phyloP scores from a whole-genome alignment of 2,888 invertebrate genomes.

The Oligia strigilis region DNA sequence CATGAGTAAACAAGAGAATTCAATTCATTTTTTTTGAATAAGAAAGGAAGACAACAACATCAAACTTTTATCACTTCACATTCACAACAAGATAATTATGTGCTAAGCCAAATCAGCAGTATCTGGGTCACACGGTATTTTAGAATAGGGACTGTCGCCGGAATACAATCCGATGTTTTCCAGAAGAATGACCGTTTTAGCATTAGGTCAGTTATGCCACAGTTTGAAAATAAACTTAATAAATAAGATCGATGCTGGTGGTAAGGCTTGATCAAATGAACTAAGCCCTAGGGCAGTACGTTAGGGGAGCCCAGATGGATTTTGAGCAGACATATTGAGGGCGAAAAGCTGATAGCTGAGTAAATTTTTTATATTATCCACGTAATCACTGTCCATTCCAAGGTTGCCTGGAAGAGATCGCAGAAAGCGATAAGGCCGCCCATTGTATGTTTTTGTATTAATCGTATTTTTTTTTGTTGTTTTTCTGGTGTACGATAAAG shows the following conservation, averaged over 20 bases:
- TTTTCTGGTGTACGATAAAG: too few species aligned
- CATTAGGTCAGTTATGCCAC: slow-evolving; percentile 3
- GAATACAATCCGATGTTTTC: slow-evolving; percentile 34
- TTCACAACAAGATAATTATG: slow-evolving; percentile 10
- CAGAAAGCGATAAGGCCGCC: too few species aligned
- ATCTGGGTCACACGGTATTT: slow-evolving; percentile 58
- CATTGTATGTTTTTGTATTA: too few species aligned
- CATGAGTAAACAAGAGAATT: background rate
- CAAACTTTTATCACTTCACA: background rate
- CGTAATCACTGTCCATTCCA: too few species aligned
- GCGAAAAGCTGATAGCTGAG: background rate
- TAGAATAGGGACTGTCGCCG: slow-evolving; percentile 45
- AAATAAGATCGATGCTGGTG: too few species aligned
- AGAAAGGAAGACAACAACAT: background rate
- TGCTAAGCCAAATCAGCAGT: slow-evolving; percentile 17
- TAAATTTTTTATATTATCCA: too few species aligned
- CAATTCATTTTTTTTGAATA: background rate
- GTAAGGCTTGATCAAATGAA: too few species aligned
- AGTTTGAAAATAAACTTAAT: slow-evolving; percentile 8
- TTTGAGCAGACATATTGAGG: background rate
- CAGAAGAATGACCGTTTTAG: slow-evolving; percentile 31
- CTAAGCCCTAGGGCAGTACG: too few species aligned
- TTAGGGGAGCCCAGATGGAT: background rate
- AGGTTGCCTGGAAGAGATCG: too few species aligned
- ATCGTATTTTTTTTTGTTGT: too few species aligned